phyloP scores from a whole-genome alignment of 2,113 vertebrate species.

The Cercopithecus mona region DNA sequence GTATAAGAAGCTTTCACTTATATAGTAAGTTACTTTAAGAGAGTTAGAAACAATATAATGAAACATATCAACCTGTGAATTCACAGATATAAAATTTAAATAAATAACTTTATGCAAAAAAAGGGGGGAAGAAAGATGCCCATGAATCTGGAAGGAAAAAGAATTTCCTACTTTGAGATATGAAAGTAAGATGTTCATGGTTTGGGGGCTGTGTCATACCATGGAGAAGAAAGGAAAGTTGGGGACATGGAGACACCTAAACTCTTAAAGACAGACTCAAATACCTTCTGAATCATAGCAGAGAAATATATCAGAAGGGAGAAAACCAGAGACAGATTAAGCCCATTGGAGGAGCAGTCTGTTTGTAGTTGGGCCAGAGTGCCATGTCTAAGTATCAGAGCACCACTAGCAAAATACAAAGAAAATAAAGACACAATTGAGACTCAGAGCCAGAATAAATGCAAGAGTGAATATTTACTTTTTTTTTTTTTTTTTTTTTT shows the following conservation, averaged over 20 bases:
- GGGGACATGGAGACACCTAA: neutral
- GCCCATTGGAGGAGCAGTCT: neutral
- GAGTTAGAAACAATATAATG: neutral
- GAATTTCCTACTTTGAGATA: constrained; percentile 20
- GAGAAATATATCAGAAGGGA: neutral
- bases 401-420: neutral
- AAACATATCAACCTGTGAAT: neutral
- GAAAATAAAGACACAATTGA: neutral
- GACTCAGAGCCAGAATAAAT: constrained; percentile 13
- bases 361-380: neutral
- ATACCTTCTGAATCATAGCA: neutral
- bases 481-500: neutral
- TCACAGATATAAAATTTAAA: neutral
- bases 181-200: neutral
- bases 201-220: neutral
- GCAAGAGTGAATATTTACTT: neutral
- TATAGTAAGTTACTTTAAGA: neutral
- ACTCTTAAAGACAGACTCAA: neutral
- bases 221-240: neutral
- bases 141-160: constrained; percentile 14
- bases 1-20: neutral
- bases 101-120: neutral
- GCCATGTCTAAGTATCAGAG: neutral
- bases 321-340: neutral
- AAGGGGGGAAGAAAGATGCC: too few relatives aligned